Conservation (phyloP, 2,797 vertebrate genomes). For the Linurgus olivaceus region DNA sequence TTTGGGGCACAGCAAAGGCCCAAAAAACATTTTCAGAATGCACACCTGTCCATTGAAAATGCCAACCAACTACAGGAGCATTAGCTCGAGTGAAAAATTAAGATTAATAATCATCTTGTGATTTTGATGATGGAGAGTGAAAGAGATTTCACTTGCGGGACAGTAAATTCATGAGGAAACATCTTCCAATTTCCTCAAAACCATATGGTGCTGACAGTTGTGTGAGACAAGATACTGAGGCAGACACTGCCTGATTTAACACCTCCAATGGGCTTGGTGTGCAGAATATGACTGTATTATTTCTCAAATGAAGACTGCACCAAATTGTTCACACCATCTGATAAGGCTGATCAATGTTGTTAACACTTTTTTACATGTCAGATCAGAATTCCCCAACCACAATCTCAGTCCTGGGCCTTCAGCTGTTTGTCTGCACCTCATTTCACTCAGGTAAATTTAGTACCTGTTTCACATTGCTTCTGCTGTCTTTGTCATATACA, state of each 20-base stretch:
- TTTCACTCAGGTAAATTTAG: neutral
- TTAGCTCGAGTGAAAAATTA: neutral
- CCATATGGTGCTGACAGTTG: neutral
- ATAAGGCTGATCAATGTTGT: neutral
- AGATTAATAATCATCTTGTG: neutral
- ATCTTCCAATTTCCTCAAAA: neutral
- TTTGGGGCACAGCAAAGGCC: neutral
- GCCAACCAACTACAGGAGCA: accelerated
- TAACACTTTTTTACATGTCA: neutral
- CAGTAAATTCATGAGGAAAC: neutral
- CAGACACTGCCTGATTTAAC: neutral
- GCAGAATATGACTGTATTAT: neutral
- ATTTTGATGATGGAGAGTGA: neutral
- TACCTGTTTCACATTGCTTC: neutral
- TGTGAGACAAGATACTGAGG: neutral
- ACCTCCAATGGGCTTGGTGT: neutral
- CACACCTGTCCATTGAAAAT: neutral
- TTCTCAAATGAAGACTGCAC: neutral
- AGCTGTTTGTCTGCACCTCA: neutral
- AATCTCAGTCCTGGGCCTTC: neutral
- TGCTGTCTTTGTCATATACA: neutral
- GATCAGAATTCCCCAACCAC: neutral
- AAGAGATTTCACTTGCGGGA: neutral
- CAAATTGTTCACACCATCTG: neutral
- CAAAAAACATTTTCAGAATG: neutral